phyloP scores from a whole-genome alignment of 1,140 invertebrate species.

The Drosophila insularis region DNA sequence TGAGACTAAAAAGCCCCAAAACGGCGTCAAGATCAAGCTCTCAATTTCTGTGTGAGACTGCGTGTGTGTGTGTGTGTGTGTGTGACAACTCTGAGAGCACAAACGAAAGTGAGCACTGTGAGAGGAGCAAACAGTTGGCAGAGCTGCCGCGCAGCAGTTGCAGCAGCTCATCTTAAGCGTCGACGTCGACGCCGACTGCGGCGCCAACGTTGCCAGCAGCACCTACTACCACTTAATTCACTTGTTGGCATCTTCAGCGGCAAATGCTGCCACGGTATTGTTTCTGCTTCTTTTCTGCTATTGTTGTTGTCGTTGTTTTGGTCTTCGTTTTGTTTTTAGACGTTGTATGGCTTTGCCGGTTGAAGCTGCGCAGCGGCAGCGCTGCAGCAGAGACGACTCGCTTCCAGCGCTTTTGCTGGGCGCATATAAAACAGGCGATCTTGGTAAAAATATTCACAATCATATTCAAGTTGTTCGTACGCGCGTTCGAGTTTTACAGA shows the following conservation, averaged over 20 bases:
- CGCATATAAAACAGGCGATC: conserved; percentile 74
- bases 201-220: conserved; percentile 13
- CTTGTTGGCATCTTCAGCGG: conserved; percentile 66
- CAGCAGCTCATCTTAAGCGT: conserved; percentile 20
- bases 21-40: conserved; percentile 41
- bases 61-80: background rate
- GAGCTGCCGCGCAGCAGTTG: conserved; percentile 5
- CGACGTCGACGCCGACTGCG: conserved; percentile 26
- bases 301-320: conserved; percentile 12
- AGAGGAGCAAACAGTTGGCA: background rate
- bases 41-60: background rate
- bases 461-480: conserved; percentile 69
- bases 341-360: conserved; percentile 24
- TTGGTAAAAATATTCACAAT: conserved; percentile 76
- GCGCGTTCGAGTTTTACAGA: conserved; percentile 47
- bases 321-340: conserved; percentile 21
- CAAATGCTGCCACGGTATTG: conserved; percentile 25
- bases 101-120: conserved; percentile 63
- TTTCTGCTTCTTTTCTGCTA: conserved; percentile 12
- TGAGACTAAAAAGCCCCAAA: conserved; percentile 21
- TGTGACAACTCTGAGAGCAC: conserved; percentile 22
- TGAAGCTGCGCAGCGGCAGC: conserved; percentile 39
- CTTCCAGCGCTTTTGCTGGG: conserved; percentile 48
- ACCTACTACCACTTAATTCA: conserved; percentile 51
- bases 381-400: conserved; percentile 21